phyloP scores from a whole-genome alignment of 2,888 invertebrate species.

The Limnephilus rhombicus region DNA sequence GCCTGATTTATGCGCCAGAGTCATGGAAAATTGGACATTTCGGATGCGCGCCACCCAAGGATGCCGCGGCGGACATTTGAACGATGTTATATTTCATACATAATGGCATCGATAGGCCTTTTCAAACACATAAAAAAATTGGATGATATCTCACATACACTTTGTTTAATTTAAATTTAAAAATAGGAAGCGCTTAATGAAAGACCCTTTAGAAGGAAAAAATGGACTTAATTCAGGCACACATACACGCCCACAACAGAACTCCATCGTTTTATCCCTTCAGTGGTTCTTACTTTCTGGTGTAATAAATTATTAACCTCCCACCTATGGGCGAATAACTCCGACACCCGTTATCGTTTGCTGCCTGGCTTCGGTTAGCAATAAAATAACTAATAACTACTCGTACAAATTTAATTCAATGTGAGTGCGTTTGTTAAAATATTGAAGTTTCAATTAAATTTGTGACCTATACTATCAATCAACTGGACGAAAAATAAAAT shows the following conservation, averaged over 20 bases:
- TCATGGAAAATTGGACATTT: too few relatives aligned
- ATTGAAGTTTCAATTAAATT: not conserved
- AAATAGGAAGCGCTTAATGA: too few relatives aligned
- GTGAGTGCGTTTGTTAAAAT: not conserved
- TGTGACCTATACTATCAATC: not conserved
- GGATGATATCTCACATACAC: too few relatives aligned
- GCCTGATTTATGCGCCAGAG: too few relatives aligned
- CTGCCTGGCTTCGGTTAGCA: not conserved
- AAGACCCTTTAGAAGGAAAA: not conserved
- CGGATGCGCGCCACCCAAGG: too few relatives aligned
- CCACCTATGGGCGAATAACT: not conserved
- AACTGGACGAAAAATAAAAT: not conserved
- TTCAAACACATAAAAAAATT: too few relatives aligned
- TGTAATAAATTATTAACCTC: not conserved
- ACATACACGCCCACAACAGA: too few relatives aligned
- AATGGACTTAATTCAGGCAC: not conserved
- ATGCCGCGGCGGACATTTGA: too few relatives aligned
- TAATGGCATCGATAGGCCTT: too few relatives aligned
- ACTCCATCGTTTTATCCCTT: too few relatives aligned
- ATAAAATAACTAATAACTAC: constrained; percentile 1
- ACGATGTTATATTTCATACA: too few relatives aligned
- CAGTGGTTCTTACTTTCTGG: not conserved
- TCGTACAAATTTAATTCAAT: not conserved
- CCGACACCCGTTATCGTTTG: not conserved
- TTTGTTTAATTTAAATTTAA: too few relatives aligned